Evolutionary conservation across 2,797 vertebrate species (phyloP), one percentile per base, ranked within the genome.

Genomic region (Gymnoscopelus microlampas): DNA sequence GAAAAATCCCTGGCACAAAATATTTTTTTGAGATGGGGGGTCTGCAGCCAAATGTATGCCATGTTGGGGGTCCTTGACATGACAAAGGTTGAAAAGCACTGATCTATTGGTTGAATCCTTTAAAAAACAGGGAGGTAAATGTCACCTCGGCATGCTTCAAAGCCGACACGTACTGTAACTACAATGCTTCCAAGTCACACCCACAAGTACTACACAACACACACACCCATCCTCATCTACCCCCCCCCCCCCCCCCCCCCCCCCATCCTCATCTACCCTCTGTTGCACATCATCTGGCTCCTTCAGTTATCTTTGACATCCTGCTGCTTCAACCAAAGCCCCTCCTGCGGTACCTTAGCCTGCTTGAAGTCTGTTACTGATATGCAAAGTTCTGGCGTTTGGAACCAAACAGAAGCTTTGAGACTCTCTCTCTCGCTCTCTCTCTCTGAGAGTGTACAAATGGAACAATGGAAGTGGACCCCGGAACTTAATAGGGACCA

Each of bases 271-370:
- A 70, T 80, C 70, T 76, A 32, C 77, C 63, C 78, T 53, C 78
- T 79, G 85, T 87, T 88, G 88, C 92, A 88, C 88, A 84, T 87
- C 86, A 88, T 70, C 82, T 60, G 76, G 78, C 85, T 83, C 87
- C 78, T 85, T 82, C 81, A 79, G 79, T 84, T 80, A 85, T 84
- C 83, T 71, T 69, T 75, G 76, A 77, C 69, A 39, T 83, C 87
- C 80, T 54, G 68, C 83, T 72, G 85, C 80, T 83, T 84, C 56
- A 70, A 19, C 75, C 60, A 74, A 74, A 82, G 79, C 74, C 60
- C 82, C 75, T 76, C 77, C 85, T 75, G 82, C 69, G 73, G 79
- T 82, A 87, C 77, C 79, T 80, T 80, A 29, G 26, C 26, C 67
- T 73, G 39, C 81, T 86, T 80, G 78, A 69, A 81, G 70, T 72